These are phyloP conservation scores for Caenorhabditis briggsae DNA, from an alignment of 1,140 invertebrate species.

Conservation along the genomic window DNA sequence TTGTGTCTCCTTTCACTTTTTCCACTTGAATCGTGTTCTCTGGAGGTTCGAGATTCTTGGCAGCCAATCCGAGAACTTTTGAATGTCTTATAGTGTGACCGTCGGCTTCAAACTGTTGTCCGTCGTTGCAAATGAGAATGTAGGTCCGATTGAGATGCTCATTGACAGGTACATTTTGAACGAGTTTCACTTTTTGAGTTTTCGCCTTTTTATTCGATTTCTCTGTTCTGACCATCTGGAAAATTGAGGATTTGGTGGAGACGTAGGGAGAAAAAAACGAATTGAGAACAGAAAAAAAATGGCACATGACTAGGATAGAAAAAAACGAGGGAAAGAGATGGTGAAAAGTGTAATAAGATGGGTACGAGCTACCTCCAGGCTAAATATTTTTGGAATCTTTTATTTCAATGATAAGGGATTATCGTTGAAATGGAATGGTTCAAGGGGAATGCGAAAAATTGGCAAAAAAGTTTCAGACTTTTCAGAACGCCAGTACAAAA, in stretches of 20 bases:
- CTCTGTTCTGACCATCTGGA: conserved; percentile 30
- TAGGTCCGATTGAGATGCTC: background rate
- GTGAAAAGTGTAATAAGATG: no score
- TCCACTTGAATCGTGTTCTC: conserved; percentile 12
- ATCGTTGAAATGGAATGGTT: no score
- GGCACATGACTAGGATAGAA: background rate
- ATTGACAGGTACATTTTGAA: background rate
- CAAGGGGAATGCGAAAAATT: no score
- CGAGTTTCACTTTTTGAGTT: background rate
- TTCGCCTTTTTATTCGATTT: conserved; percentile 10
- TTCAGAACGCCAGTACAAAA: no score
- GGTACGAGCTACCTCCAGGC: no score
- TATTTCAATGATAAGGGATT: no score
- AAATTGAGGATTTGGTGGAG: background rate
- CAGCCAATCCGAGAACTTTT: background rate
- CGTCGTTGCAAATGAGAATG: conserved; percentile 4
- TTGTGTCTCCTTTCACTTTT: conserved; percentile 39
- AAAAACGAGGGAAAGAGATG: background rate
- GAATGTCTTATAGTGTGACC: conserved; percentile 2
- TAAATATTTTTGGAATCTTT: no score
- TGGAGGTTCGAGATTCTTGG: background rate
- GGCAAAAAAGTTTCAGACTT: no score
- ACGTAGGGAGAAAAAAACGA: background rate
- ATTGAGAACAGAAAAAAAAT: background rate
- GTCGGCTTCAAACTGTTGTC: background rate